Evolutionary conservation across 2,113 vertebrate genomes (phyloP).

Genomic region (Triplophysa siluroides): DNA sequence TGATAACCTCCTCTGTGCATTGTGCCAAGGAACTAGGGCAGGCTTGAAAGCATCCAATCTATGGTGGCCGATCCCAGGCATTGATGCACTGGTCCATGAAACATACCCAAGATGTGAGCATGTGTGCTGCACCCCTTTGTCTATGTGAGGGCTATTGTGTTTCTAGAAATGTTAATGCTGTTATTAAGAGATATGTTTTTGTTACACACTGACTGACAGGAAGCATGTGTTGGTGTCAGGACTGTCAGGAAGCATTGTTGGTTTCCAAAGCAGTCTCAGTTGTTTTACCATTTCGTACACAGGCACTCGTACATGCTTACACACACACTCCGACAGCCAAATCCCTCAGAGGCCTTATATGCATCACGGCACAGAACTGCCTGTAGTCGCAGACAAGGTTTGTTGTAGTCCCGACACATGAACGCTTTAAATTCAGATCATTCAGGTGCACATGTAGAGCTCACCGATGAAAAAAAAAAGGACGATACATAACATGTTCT

Average conservation of each 20-base stretch:
- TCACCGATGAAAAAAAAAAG: not conserved
- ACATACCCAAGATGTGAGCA: not conserved
- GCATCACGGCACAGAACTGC: slow-evolving; percentile 10
- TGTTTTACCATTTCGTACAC: slow-evolving; percentile 4
- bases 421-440: not conserved
- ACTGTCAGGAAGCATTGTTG: no score
- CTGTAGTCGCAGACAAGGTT: not conserved
- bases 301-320: not conserved
- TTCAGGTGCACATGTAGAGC: not conserved
- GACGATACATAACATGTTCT: not conserved
- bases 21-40: not conserved
- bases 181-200: not conserved
- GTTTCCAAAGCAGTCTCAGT: slow-evolving; percentile 19
- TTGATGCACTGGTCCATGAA: not conserved
- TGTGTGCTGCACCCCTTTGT: not conserved
- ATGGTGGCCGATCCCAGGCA: not conserved
- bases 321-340: not conserved
- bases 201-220: not conserved
- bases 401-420: not conserved
- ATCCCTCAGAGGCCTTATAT: slow-evolving; percentile 25
- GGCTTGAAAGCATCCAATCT: not conserved
- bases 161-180: no score
- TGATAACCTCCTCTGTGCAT: not conserved
- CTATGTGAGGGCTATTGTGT: not conserved
- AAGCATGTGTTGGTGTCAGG: not conserved